A percentile compares a stretch with the other conserved stretches of the same genome.
Evolutionary conservation across 2,113 vertebrate species (phyloP).

Genomic region (Penelope pileata): DNA sequence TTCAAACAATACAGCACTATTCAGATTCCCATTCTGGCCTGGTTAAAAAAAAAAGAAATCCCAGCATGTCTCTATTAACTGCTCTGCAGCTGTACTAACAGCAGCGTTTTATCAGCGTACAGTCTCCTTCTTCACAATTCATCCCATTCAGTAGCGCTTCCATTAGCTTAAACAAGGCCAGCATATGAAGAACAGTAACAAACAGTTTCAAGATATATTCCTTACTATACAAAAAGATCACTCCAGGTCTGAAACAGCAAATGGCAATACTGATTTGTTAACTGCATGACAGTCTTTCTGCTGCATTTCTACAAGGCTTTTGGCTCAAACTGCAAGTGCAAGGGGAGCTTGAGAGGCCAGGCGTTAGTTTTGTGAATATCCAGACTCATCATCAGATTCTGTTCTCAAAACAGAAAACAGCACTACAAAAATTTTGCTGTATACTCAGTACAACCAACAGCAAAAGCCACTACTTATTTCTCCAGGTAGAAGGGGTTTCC

Average conservation of each 20-base stretch:
- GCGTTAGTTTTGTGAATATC: constrained; percentile 44
- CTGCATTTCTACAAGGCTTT: not conserved
- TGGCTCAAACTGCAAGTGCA: not conserved
- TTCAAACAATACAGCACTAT: constrained; percentile 56
- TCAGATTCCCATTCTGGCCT: constrained; percentile 15
- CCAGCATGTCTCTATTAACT: constrained; percentile 31
- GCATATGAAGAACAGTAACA: not conserved
- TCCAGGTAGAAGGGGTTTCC: constrained; percentile 12
- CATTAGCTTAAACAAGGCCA: not conserved
- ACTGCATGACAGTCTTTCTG: not conserved
- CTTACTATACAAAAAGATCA: not conserved
- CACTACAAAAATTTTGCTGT: not conserved
- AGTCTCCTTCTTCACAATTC: not conserved
- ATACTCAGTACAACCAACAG: not conserved
- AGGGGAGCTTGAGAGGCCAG: constrained; percentile 7
- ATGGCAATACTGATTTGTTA: not conserved
- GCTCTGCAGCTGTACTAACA: constrained; percentile 64
- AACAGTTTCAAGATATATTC: not conserved
- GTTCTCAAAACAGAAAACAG: constrained; percentile 1
- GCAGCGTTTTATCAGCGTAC: constrained; percentile 19
- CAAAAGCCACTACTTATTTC: constrained; percentile 18
- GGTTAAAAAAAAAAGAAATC: not conserved
- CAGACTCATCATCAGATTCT: constrained; percentile 22
- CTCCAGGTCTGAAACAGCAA: not conserved
- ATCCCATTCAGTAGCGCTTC: not conserved